Percentiles rank a stretch among this genome's conserved stretches.
phyloP scores from a whole-genome alignment of 2,113 vertebrate species.

The Microtus ochrogaster region DNA sequence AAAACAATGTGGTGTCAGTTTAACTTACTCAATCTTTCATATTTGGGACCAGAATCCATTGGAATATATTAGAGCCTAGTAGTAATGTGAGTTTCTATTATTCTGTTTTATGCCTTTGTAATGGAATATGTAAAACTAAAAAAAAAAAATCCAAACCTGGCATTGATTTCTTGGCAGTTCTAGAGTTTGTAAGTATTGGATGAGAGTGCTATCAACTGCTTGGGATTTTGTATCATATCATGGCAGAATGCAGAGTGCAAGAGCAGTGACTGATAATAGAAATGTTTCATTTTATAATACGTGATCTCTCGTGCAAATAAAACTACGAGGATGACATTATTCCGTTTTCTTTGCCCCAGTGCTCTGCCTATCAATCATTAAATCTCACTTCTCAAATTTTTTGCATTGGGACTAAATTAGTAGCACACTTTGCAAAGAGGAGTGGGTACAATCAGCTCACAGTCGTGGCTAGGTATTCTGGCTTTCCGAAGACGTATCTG shows the following conservation, averaged over 20 bases:
- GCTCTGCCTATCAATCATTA: background rate
- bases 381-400: too few relatives aligned
- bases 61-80: background rate
- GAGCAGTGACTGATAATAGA: background rate
- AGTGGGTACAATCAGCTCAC: too few relatives aligned
- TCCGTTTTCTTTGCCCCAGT: accelerated
- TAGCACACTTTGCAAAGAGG: too few relatives aligned
- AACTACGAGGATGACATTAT: background rate
- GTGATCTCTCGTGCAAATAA: background rate
- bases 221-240: background rate
- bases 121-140: background rate
- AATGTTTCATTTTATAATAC: background rate
- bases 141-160: background rate
- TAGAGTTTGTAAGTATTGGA: background rate
- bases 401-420: too few relatives aligned
- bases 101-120: too few relatives aligned
- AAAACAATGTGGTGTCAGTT: background rate
- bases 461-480: too few relatives aligned
- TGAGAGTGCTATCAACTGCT: background rate
- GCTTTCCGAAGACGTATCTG: too few relatives aligned
- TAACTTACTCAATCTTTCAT: conserved; percentile 18
- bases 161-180: background rate
- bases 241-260: background rate
- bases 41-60: background rate
- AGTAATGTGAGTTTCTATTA: background rate